phyloP scores from a whole-genome alignment of 2,888 invertebrate species.

The Macrosiphum euphorbiae region DNA sequence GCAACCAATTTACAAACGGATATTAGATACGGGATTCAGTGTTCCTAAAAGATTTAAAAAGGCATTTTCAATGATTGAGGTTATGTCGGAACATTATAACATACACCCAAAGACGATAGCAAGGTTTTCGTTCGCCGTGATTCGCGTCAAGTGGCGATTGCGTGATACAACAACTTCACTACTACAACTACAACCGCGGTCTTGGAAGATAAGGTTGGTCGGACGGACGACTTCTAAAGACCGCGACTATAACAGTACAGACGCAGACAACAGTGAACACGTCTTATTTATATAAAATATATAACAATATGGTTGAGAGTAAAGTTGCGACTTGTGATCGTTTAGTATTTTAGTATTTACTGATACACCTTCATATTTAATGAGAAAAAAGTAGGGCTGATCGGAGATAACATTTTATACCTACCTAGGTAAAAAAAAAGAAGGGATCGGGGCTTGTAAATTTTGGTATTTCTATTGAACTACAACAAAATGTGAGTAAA shows the following conservation, averaged over 20 bases:
- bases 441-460: neutral
- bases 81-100: slow-evolving; percentile 13
- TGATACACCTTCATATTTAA: neutral
- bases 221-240: neutral
- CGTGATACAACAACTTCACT: neutral
- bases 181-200: neutral
- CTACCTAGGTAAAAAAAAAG: neutral
- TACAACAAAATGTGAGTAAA: neutral
- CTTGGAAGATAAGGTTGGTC: neutral
- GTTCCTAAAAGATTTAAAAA: neutral
- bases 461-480: neutral
- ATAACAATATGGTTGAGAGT: neutral
- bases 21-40: slow-evolving; percentile 57
- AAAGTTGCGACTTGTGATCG: neutral
- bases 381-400: neutral
- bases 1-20: slow-evolving; percentile 57
- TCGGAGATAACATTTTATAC: neutral
- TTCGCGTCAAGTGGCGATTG: neutral
- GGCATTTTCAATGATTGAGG: slow-evolving; percentile 40
- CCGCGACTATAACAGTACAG: too few species aligned
- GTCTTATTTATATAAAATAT: neutral
- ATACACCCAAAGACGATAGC: slow-evolving; percentile 39
- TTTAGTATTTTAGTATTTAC: neutral
- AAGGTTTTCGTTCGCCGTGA: neutral
- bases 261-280: neutral